Evolutionary conservation across 2,888 invertebrate genomes (phyloP).

Genomic region (Drosophila gaucha): DNA sequence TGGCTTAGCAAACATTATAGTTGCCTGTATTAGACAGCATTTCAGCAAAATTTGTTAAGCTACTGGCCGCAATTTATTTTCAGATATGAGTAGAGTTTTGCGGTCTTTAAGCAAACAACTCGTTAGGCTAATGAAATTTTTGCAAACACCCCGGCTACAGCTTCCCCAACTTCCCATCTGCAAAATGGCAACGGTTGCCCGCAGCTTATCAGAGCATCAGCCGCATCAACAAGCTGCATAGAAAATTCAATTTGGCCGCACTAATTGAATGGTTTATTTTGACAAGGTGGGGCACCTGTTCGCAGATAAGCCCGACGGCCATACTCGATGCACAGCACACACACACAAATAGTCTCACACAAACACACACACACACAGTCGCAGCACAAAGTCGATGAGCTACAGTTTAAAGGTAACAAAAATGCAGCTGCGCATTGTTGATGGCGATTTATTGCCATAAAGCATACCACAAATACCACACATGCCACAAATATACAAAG

Average conservation of each 20-base stretch:
- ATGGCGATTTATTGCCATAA: slow-evolving; percentile 40
- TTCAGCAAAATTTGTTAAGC: slow-evolving; percentile 18
- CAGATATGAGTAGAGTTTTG: slow-evolving; percentile 49
- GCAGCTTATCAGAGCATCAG: slow-evolving; percentile 67
- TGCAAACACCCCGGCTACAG: slow-evolving; percentile 7
- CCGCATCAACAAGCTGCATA: slow-evolving; percentile 72
- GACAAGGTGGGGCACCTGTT: slow-evolving; percentile 67
- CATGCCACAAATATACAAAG: slow-evolving; percentile 1
- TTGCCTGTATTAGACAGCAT: not conserved
- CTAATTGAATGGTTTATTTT: slow-evolving; percentile 78
- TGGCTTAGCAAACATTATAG: slow-evolving; percentile 4
- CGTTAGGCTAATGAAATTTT: slow-evolving; percentile 76
- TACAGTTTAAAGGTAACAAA: slow-evolving; percentile 41
- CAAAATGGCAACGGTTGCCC: slow-evolving; percentile 42
- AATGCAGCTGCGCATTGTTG: slow-evolving; percentile 32
- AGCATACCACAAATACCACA: slow-evolving; percentile 33
- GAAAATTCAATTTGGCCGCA: slow-evolving; percentile 72
- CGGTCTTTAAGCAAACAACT: slow-evolving; percentile 68
- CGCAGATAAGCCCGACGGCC: slow-evolving; percentile 55
- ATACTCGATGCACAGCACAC: slow-evolving; percentile 23
- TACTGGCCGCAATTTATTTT: slow-evolving; percentile 43
- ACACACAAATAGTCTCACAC: slow-evolving; percentile 9
- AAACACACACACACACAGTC: slow-evolving; percentile 2
- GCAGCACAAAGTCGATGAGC: slow-evolving; percentile 30
- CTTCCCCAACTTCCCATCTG: not conserved